Percentiles rank a stretch among this genome's conserved stretches.
phyloP scores from a whole-genome alignment of 2,797 vertebrate species.

The Eulemur albifrons region DNA sequence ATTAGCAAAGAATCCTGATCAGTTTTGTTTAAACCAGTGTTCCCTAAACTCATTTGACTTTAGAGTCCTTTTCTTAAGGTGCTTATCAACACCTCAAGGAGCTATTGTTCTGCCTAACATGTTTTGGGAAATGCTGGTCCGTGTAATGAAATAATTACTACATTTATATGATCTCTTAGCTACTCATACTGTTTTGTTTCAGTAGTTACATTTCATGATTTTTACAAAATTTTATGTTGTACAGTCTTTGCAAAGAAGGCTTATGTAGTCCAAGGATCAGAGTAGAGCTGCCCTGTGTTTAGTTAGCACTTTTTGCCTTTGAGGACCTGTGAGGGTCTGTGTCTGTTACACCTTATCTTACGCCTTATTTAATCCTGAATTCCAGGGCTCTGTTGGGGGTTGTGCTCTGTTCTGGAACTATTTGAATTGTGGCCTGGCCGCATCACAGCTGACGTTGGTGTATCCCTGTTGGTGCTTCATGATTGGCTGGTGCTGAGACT shows the following conservation, averaged over 20 bases:
- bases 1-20: background rate
- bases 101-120: background rate
- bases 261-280: background rate
- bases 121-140: background rate
- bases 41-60: background rate
- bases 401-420: background rate
- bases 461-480: background rate
- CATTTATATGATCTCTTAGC: background rate
- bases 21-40: background rate
- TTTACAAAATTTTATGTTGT: background rate
- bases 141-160: background rate
- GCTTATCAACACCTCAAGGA: background rate
- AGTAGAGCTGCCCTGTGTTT: background rate
- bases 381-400: background rate
- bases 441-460: background rate
- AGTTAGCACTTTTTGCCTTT: background rate
- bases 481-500: constrained; percentile 4
- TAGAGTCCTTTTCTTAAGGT: background rate
- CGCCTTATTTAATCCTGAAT: background rate
- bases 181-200: background rate
- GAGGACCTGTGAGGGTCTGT: background rate
- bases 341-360: background rate
- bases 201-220: background rate
- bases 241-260: background rate
- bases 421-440: background rate